Conservation (phyloP, 1,140 invertebrate genomes). For the Apis florea region DNA sequence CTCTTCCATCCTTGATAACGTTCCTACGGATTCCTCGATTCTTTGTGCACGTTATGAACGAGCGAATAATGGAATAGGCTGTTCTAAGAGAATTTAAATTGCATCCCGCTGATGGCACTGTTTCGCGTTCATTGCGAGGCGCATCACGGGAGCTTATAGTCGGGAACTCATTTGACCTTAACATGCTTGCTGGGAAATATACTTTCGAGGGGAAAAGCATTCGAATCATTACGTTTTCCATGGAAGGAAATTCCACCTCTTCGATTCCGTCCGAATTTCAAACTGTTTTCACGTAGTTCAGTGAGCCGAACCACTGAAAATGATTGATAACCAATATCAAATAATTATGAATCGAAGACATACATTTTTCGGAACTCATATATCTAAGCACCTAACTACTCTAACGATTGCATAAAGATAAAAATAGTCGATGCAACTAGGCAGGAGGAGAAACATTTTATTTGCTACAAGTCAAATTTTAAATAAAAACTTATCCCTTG, state of each 20-base stretch:
- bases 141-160: neutral
- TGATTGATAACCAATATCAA: neutral
- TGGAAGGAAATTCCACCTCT: neutral
- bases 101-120: slow-evolving; percentile 9
- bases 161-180: slow-evolving; percentile 9
- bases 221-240: neutral
- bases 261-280: neutral
- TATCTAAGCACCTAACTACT: neutral
- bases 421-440: too few relatives aligned
- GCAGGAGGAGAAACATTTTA: too few relatives aligned
- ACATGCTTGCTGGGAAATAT: neutral
- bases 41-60: slow-evolving; percentile 5
- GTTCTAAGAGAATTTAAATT: slow-evolving; percentile 26
- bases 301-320: neutral
- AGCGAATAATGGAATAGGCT: slow-evolving; percentile 43
- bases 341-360: neutral
- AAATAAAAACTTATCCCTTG: too few relatives aligned
- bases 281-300: neutral
- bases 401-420: too few relatives aligned
- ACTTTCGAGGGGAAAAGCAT: neutral
- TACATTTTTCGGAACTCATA: neutral
- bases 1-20: neutral
- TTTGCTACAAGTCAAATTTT: too few relatives aligned
- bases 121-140: slow-evolving; percentile 12
- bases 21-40: neutral